Conservation (phyloP, 2,113 vertebrate species). For the Trichechus manatus region DNA sequence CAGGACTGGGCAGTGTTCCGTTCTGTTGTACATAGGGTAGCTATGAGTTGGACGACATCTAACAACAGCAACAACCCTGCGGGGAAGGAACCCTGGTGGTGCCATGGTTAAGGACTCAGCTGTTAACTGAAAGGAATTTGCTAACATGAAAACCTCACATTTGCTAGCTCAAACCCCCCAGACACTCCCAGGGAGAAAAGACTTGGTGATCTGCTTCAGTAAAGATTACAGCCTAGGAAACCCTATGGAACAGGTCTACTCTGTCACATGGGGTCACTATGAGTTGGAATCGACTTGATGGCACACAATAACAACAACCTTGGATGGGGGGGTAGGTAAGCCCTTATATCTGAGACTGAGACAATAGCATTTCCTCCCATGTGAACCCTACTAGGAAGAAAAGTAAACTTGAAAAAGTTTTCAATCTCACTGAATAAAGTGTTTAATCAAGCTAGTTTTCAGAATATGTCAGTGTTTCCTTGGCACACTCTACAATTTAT, state of each 20-base stretch:
- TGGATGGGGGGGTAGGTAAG: background rate
- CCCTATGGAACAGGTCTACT: background rate
- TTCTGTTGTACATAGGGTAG: too few relatives aligned
- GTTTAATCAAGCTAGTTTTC: background rate
- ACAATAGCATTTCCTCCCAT: background rate
- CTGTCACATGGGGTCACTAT: background rate
- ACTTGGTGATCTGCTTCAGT: background rate
- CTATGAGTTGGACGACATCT: too few relatives aligned
- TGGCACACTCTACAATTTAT: background rate
- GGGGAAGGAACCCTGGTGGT: background rate
- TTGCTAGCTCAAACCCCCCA: background rate
- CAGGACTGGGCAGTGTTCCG: too few relatives aligned
- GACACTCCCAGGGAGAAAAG: background rate
- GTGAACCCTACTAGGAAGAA: background rate
- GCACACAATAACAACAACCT: background rate
- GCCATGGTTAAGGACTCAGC: background rate
- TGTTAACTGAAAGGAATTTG: background rate
- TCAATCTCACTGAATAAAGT: background rate
- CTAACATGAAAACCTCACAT: background rate
- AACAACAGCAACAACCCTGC: too few relatives aligned
- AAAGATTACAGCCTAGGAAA: background rate
- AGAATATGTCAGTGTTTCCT: background rate
- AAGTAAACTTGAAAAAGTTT: conserved; percentile 20
- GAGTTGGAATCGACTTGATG: background rate
- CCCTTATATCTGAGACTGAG: background rate